Percentiles rank a stretch among this genome's conserved stretches.
phyloP scores from a whole-genome alignment of 1,140 invertebrate species.

The Mesaphorura yosii region DNA sequence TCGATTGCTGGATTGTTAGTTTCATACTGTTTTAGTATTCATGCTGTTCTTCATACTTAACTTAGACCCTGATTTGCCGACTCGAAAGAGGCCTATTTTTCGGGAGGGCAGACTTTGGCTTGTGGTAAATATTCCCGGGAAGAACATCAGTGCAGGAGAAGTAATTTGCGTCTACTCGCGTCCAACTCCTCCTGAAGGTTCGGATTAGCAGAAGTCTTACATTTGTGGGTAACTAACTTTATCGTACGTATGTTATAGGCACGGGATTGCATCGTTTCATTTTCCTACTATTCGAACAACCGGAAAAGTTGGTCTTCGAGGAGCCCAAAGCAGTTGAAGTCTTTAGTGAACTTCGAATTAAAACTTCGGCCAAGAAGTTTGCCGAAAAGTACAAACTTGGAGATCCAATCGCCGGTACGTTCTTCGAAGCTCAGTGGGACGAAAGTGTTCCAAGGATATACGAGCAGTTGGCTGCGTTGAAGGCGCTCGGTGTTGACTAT shows the following conservation, averaged over 20 bases:
- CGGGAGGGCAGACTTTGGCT: conserved; percentile 88
- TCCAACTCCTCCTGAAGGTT: too few species aligned
- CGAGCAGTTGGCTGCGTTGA: conserved; percentile 51
- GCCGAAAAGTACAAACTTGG: conserved; percentile 69
- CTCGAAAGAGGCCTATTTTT: too few species aligned
- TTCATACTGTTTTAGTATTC: too few species aligned
- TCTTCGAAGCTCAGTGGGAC: conserved; percentile 79
- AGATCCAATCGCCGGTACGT: conserved; percentile 71
- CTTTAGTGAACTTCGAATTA: conserved; percentile 49
- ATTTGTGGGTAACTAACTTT: too few species aligned
- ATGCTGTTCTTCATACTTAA: too few species aligned
- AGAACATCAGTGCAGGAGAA: conserved; percentile 56
- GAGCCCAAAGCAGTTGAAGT: conserved; percentile 35
- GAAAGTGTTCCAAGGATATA: conserved; percentile 73
- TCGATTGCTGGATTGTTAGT: too few species aligned
- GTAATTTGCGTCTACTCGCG: too few species aligned
- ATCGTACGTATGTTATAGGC: too few species aligned
- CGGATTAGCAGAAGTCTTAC: too few species aligned
- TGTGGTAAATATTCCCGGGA: conserved; percentile 76
- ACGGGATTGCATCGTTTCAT: conserved; percentile 75
- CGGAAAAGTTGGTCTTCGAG: conserved; percentile 37
- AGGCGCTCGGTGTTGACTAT: too few species aligned
- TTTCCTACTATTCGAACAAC: conserved; percentile 50
- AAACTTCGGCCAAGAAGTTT: conserved; percentile 70
- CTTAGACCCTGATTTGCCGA: too few species aligned